A percentile compares a stretch with the other conserved stretches of the same genome.
These are phyloP conservation scores for Burhinus bistriatus DNA, from an alignment of 2,113 vertebrate species.

Conservation along the genomic window DNA sequence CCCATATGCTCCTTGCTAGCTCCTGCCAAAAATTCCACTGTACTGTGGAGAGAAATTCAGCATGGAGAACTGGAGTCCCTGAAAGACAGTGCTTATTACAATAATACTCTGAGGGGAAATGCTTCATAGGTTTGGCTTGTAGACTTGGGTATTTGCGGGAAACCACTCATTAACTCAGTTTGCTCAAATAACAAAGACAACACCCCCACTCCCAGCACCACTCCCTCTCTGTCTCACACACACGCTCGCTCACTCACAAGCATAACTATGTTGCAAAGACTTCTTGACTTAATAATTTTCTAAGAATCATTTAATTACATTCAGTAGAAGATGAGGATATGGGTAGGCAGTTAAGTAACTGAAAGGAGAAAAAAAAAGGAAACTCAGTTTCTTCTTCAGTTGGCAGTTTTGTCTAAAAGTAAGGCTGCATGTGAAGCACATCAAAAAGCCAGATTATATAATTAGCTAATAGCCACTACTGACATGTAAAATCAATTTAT, in stretches of 20 bases:
- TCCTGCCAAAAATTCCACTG: slow-evolving; percentile 38
- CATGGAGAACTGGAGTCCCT: not conserved
- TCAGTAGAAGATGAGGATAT: slow-evolving; percentile 51
- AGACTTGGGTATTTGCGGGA: not conserved
- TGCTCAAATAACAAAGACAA: not conserved
- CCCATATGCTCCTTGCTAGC: not conserved
- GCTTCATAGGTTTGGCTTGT: not conserved
- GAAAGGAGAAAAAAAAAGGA: slow-evolving; percentile 21
- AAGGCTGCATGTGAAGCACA: not conserved
- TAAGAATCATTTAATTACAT: slow-evolving; percentile 48
- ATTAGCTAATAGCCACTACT: slow-evolving; percentile 34
- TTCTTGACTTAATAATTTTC: slow-evolving; percentile 24
- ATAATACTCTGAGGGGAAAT: not conserved
- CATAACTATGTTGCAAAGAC: slow-evolving; percentile 31
- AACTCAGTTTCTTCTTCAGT: not conserved
- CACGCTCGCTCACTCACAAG: not conserved
- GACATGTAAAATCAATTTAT: slow-evolving; percentile 47
- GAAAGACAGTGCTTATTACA: not conserved
- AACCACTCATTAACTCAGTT: not conserved
- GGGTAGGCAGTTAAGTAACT: slow-evolving; percentile 33
- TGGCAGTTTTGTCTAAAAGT: slow-evolving; percentile 20
- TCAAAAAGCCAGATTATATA: not conserved
- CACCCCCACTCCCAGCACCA: not conserved
- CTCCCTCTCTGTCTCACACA: not conserved
- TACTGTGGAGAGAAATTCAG: not conserved